Evolutionary conservation across 2,797 vertebrate genomes (phyloP).

Genomic region (Pseudotriccus pelzelni): DNA sequence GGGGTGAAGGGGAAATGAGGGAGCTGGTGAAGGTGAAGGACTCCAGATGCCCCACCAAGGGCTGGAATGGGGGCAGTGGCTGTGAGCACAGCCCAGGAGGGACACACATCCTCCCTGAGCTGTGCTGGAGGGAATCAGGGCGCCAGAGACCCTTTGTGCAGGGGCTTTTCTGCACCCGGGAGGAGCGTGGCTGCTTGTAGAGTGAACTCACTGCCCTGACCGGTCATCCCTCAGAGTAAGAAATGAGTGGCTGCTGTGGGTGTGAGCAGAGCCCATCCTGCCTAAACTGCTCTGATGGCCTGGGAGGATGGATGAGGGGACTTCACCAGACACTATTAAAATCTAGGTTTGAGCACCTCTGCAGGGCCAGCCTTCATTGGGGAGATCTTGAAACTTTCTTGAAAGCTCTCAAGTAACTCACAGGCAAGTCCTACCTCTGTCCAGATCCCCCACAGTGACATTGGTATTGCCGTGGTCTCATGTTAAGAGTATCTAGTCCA

Average conservation of each 20-base stretch:
- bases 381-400: neutral
- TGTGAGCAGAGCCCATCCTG: accelerated
- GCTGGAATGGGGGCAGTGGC: neutral
- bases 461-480: neutral
- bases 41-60: neutral
- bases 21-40: neutral
- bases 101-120: neutral
- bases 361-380: neutral
- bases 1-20: accelerated
- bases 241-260: accelerated
- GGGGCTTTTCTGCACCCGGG: accelerated
- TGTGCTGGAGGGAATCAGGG: accelerated
- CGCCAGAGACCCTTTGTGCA: accelerated
- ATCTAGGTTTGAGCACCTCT: neutral
- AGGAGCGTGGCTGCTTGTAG: accelerated
- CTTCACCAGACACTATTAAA: neutral
- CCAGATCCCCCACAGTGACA: neutral
- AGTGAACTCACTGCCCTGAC: accelerated
- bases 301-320: neutral
- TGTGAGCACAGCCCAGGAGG: neutral
- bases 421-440: neutral
- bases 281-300: neutral
- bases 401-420: neutral
- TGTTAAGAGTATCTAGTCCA: neutral
- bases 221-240: accelerated